phyloP scores from a whole-genome alignment of 92 coral and sea anemone genomes.

The Porites evermanni region DNA sequence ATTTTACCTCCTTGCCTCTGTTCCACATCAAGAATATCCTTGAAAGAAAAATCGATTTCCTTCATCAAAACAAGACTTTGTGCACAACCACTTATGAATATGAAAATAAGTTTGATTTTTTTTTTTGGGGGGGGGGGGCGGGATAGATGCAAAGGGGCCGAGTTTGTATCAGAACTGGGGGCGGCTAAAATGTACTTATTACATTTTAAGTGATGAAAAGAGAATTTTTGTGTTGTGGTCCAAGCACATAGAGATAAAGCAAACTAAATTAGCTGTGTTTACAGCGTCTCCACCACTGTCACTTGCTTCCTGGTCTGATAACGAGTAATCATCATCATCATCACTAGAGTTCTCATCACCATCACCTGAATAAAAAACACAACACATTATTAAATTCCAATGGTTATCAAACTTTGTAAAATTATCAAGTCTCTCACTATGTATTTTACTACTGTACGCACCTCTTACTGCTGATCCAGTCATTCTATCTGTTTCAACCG shows the following conservation, averaged over 20 bases:
- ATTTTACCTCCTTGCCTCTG: constrained; percentile 68
- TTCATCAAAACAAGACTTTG: no score
- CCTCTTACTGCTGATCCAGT: constrained; percentile 72
- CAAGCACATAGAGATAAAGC: not conserved
- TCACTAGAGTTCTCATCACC: constrained; percentile 94
- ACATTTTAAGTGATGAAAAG: no score
- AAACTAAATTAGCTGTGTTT: not conserved
- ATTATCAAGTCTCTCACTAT: not conserved
- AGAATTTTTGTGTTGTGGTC: no score
- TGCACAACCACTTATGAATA: no score
- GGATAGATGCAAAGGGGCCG: no score
- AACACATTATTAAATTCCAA: not conserved
- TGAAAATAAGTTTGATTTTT: no score
- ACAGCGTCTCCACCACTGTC: constrained; percentile 95
- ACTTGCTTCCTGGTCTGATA: constrained; percentile 92
- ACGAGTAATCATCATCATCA: constrained; percentile 94
- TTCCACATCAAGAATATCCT: constrained; percentile 80
- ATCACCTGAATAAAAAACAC: constrained; percentile 51
- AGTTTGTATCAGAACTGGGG: no score
- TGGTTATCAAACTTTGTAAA: not conserved
- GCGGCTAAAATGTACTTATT: no score
- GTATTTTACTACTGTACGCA: constrained; percentile 24
- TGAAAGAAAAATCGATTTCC: not conserved
- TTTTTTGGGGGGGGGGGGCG: no score
- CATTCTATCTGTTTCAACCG: constrained; percentile 93